These are phyloP conservation scores for Camelus dromedarius DNA, from an alignment of 2,113 vertebrate genomes.

Conservation along the genomic window DNA sequence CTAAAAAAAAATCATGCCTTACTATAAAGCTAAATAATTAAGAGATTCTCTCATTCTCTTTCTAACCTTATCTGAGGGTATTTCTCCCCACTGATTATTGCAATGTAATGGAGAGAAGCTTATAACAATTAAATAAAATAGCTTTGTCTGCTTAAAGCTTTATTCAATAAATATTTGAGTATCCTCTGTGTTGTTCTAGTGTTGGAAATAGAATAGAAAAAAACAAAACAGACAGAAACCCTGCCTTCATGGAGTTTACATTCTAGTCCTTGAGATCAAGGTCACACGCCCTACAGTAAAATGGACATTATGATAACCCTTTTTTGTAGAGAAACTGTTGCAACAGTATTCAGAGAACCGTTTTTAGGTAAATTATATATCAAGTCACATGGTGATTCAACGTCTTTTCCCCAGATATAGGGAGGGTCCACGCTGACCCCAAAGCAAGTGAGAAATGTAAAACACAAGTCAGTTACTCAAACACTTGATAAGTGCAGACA, in stretches of 20 bases:
- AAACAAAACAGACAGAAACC: neutral
- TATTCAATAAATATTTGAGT: neutral
- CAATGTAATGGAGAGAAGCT: neutral
- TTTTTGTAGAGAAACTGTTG: neutral
- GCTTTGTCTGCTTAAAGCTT: neutral
- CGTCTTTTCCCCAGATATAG: neutral
- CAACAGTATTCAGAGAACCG: neutral
- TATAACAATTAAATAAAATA: neutral
- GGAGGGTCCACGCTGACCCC: neutral
- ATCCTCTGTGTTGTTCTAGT: neutral
- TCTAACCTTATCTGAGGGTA: neutral
- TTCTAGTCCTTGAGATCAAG: neutral
- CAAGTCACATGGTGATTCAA: neutral
- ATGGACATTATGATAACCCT: neutral
- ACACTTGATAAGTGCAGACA: neutral
- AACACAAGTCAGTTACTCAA: neutral
- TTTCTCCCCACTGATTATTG: neutral
- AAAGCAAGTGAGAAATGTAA: slow-evolving; percentile 38
- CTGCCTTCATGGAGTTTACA: neutral
- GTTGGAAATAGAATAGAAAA: neutral
- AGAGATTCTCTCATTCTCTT: neutral
- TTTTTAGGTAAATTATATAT: neutral
- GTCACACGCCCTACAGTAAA: neutral
- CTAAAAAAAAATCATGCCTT: neutral
- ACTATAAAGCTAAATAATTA: slow-evolving; percentile 41